These are phyloP conservation scores for Gnathonemus echidnorhynchus DNA, from an alignment of 2,113 vertebrate genomes.

Conservation along the genomic window DNA sequence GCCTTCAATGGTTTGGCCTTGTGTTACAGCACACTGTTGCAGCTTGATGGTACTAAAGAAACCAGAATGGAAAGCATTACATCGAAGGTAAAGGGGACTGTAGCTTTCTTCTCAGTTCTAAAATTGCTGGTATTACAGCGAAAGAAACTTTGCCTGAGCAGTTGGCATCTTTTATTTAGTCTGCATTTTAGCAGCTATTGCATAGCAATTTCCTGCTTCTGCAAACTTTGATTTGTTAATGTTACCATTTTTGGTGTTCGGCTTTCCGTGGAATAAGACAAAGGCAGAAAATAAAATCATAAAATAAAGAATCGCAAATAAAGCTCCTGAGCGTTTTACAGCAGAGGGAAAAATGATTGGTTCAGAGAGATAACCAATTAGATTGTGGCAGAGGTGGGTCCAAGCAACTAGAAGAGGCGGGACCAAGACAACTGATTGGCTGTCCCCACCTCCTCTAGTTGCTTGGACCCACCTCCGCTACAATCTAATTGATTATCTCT, in stretches of 20 bases:
- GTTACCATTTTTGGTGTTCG: slow-evolving; percentile 31
- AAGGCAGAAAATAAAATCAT: neutral
- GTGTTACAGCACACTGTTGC: neutral
- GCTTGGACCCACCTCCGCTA: too few relatives aligned
- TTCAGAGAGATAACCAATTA: too few relatives aligned
- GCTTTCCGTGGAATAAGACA: neutral
- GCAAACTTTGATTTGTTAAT: slow-evolving; percentile 11
- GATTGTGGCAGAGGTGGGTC: too few relatives aligned
- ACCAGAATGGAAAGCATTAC: slow-evolving; percentile 18
- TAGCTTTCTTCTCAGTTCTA: neutral
- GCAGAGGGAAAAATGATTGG: too few relatives aligned
- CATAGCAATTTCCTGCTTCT: neutral
- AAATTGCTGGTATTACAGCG: neutral
- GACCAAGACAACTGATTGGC: too few relatives aligned
- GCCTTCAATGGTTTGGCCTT: slow-evolving; percentile 24
- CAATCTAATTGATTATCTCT: too few relatives aligned
- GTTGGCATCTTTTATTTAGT: slow-evolving; percentile 22
- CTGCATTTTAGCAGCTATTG: neutral
- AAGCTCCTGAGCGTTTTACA: too few relatives aligned
- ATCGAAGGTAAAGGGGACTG: neutral
- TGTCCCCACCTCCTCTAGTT: too few relatives aligned
- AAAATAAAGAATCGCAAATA: neutral
- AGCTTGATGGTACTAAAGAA: slow-evolving; percentile 8
- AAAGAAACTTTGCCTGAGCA: slow-evolving; percentile 26
- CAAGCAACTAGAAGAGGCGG: too few relatives aligned